Conservation (phyloP, 2,113 vertebrate species). For the Oryzias javanicus region DNA sequence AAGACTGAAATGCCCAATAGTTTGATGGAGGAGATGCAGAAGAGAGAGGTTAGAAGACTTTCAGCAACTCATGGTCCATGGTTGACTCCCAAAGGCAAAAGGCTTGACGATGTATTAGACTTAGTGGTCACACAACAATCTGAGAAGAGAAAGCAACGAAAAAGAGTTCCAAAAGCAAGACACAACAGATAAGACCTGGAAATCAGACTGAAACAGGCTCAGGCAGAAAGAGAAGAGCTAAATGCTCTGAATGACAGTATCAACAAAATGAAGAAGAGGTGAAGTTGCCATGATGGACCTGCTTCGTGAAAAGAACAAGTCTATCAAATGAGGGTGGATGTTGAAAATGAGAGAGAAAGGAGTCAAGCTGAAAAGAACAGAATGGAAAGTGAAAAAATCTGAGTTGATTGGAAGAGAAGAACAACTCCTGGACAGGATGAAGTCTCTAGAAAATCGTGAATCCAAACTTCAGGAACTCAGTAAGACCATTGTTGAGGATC, state of each 20-base stretch:
- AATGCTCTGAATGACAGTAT: not conserved
- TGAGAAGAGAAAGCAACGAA: not conserved
- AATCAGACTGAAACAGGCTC: too few species aligned
- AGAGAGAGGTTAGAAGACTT: not conserved
- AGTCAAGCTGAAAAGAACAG: conserved; percentile 5
- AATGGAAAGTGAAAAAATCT: not conserved
- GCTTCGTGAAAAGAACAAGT: not conserved
- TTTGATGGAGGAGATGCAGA: too few species aligned
- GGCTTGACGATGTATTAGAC: too few species aligned
- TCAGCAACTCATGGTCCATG: too few species aligned
- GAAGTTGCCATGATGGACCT: not conserved
- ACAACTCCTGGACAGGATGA: not conserved
- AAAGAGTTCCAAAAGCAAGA: too few species aligned
- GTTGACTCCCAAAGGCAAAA: too few species aligned
- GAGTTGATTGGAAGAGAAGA: not conserved
- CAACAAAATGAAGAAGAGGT: not conserved
- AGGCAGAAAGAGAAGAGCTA: not conserved
- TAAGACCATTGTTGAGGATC: not conserved
- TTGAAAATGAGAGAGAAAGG: not conserved
- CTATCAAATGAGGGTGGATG: not conserved
- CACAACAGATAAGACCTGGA: too few species aligned
- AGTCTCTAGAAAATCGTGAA: not conserved
- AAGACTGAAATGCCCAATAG: too few species aligned
- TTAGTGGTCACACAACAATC: too few species aligned
- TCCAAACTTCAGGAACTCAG: not conserved